Conservation (phyloP, 2,888 invertebrate species). For the Xylota sylvarum region DNA sequence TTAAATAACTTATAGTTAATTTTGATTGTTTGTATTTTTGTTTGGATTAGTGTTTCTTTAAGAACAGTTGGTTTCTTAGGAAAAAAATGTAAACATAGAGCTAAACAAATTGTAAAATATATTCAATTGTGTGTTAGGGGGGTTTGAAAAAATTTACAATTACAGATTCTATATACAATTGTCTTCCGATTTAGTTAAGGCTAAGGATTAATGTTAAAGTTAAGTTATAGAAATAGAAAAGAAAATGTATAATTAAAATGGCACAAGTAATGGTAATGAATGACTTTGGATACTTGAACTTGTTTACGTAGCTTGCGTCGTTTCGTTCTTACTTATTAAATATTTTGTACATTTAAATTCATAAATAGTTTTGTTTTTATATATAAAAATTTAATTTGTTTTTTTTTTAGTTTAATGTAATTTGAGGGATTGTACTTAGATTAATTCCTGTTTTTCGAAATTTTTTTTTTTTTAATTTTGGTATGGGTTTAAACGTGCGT, state of each 20-base stretch:
- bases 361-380: slow-evolving; percentile 59
- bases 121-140: slow-evolving; percentile 42
- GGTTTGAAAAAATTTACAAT: slow-evolving; percentile 76
- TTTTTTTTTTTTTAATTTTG: slow-evolving; percentile 55
- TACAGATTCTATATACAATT: slow-evolving; percentile 79
- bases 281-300: slow-evolving; percentile 55
- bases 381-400: slow-evolving; percentile 37
- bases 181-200: slow-evolving; percentile 78
- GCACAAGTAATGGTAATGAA: slow-evolving; percentile 60
- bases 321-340: slow-evolving; percentile 60
- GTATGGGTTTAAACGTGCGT: slow-evolving; percentile 40
- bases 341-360: slow-evolving; percentile 76
- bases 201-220: slow-evolving; percentile 5
- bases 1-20: slow-evolving; percentile 83
- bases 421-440: slow-evolving; percentile 76
- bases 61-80: slow-evolving; percentile 56
- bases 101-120: no score
- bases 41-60: slow-evolving; percentile 53
- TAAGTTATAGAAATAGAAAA: slow-evolving; percentile 47
- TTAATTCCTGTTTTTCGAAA: slow-evolving; percentile 77
- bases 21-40: slow-evolving; percentile 82
- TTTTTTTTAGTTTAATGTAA: slow-evolving; percentile 20
- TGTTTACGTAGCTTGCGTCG: slow-evolving; percentile 30
- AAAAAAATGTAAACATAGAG: no score
- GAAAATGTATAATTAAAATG: slow-evolving; percentile 44